Evolutionary conservation across 2,888 invertebrate genomes (phyloP).

Genomic region (Cantharis nigra): DNA sequence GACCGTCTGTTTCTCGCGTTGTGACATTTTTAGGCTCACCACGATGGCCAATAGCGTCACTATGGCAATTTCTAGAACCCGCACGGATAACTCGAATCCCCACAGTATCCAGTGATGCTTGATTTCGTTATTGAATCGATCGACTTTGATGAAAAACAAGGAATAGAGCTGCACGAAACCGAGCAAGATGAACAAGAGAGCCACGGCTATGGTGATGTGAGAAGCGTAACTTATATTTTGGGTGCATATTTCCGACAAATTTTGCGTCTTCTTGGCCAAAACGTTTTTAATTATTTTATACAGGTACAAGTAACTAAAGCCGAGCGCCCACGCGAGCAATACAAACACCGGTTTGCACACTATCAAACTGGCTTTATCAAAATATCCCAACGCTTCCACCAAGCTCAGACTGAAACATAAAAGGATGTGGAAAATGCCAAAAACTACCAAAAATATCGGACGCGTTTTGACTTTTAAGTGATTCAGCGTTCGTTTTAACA

Average conservation of each 20-base stretch:
- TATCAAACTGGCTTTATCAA: slow-evolving; percentile 59
- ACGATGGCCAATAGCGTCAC: slow-evolving; percentile 86
- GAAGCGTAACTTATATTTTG: slow-evolving; percentile 86
- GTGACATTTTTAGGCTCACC: slow-evolving; percentile 69
- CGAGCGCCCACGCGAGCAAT: slow-evolving; percentile 80
- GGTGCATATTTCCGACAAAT: slow-evolving; percentile 74
- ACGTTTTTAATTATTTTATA: slow-evolving; percentile 78
- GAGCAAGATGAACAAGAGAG: slow-evolving; percentile 80
- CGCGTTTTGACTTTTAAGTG: slow-evolving; percentile 71
- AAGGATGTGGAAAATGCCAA: slow-evolving; percentile 77
- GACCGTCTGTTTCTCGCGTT: slow-evolving; percentile 73
- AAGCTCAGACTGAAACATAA: slow-evolving; percentile 84
- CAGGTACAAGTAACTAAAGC: slow-evolving; percentile 82
- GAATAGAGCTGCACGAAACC: slow-evolving; percentile 86
- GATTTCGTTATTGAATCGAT: slow-evolving; percentile 60
- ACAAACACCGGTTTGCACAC: slow-evolving; percentile 87
- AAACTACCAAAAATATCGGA: slow-evolving; percentile 76
- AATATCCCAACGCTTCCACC: slow-evolving; percentile 62
- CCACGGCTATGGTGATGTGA: slow-evolving; percentile 86
- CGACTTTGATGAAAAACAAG: slow-evolving; percentile 65
- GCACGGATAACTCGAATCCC: slow-evolving; percentile 86
- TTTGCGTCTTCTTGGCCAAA: slow-evolving; percentile 76
- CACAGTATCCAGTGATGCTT: slow-evolving; percentile 88
- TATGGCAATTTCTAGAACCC: slow-evolving; percentile 85
- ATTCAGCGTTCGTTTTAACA: slow-evolving; percentile 76